Base-by-base conservation (phyloP, 1,140 invertebrate genomes). In the Scaptodrosophila lebanonensis region DNA sequence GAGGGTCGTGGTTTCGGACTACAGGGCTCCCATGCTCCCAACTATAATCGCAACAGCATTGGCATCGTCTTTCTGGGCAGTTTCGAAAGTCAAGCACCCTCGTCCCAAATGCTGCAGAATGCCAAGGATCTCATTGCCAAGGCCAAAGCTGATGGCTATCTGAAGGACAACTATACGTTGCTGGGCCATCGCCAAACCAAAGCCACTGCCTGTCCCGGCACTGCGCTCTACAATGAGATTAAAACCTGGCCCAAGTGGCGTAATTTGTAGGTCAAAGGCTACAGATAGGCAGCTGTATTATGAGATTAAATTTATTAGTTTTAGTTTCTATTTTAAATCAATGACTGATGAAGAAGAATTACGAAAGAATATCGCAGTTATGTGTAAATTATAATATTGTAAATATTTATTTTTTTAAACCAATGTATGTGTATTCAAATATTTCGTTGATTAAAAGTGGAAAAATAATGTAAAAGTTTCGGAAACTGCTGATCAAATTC, bases 1-100 rank as follows among this genome's bases (percentile, higher is more conserved):
- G 92, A 93, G 72, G 94, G 92, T 0, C 89, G 93, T n/a, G 93
- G 93, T 1, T 95, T 93, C 90, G 88, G 89, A 4, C 77, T 86
- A 1, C 72, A 89, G 0, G 93, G 93, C 0, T 91, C 92, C 0
- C 93, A 94, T 71, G 89, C 92, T 0, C 84, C 88, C 2, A 88
- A 87, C 17, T 93, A 92, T 66, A 95, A 95, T 70, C 75, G 68
- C 16, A 89, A 90, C 17, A 91, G 91, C 59, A 89, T 94, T 15
- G 92, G 91, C 11, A 90, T 93, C 43, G 91, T 90, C n/a, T 82
- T 93, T 0, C 89, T 92, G 36, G 90, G 90, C 18, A 89, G 88
- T 35, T 91, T 89, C 66, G 82, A 85, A 63, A 75, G 76, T 32
- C 66, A 7, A 3, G 40, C 88, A 13, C 92, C 92, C 4, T 89